Base-by-base conservation (phyloP, 2,113 vertebrate genomes). In the Delphinapterus leucas region DNA sequence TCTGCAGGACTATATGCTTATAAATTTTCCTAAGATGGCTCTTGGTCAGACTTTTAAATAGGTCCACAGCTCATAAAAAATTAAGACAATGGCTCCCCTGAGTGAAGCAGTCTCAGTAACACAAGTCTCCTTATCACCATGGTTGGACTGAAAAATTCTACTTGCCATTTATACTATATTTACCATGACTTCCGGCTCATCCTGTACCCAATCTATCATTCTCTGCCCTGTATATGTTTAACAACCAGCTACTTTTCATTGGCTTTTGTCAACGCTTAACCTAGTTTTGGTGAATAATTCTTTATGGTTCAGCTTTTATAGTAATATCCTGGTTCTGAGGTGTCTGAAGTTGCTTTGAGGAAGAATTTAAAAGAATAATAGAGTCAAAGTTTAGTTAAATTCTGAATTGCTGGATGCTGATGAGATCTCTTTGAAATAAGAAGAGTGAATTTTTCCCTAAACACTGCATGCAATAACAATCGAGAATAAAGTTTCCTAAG, bases 321-420 rank as follows among this genome's bases (percentile, higher is more conserved):
- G 14, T 63, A 73, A 31, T 70, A 25, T 33, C 25, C 33, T 94
- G 36, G 36, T 55, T 80, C 88, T 71, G 26, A 90, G 20, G 33
- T 38, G 5, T 68, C 81, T 80, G 44, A 79, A 47, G 21, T 8
- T 26, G n/a, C 38, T 70, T n/a, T 67, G 13, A 76, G 6, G n/a
- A 87, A 77, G 17, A 79, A 21, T 65, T 83, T 80, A 77, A 68
- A 87, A 95, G 38, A 77, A 55, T 67, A 85, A 91, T 4, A 38
- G 13, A 88, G 12, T 49, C 20, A 36, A 70, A 3, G 23, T 33
- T 82, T 76, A 71, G n/a, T 77, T 60, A 55, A 82, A 36, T 93
- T 86, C 18, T 33, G 7, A 89, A 68, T 20, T 13, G 13, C 31
- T 67, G 33, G 38, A 68, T 76, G 47, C n/a, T 79, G 9, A 49